phyloP scores from a whole-genome alignment of 2,888 invertebrate species.

The Drosophila formosana region DNA sequence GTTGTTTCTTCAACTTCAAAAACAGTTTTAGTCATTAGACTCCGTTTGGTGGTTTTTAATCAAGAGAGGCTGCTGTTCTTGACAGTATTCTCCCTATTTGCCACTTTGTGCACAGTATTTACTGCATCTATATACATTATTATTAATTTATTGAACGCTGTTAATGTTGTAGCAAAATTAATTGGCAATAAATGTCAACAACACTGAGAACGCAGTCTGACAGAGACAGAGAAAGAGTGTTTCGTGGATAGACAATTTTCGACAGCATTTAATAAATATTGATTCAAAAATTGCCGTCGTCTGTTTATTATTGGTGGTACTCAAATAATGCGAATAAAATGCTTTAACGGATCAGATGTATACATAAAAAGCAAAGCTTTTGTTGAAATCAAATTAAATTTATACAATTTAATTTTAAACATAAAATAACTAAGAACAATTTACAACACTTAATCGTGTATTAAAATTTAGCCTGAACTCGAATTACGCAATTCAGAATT shows the following conservation, averaged over 20 bases:
- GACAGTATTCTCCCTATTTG: constrained; percentile 1
- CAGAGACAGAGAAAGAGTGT: neutral
- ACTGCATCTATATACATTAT: constrained; percentile 6
- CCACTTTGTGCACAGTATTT: neutral
- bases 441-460: constrained; percentile 15
- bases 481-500: too few relatives aligned
- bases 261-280: constrained; percentile 36
- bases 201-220: constrained; percentile 22
- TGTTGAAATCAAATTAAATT: constrained; percentile 48
- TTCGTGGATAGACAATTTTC: constrained; percentile 17
- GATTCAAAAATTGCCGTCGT: constrained; percentile 25
- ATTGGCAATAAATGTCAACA: constrained; percentile 68
- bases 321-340: constrained; percentile 12
- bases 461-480: constrained; percentile 1
- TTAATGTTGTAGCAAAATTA: constrained; percentile 60
- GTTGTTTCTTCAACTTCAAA: neutral
- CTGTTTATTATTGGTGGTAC: constrained; percentile 37
- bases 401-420: constrained; percentile 13
- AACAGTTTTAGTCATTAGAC: neutral
- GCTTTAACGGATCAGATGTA: constrained; percentile 17
- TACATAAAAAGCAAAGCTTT: constrained; percentile 1
- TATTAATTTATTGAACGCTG: constrained; percentile 51
- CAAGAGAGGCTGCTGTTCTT: neutral
- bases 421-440: constrained; percentile 44
- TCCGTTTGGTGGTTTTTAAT: neutral